Base-by-base conservation (phyloP, 1,140 invertebrate genomes). In the Cyrtorhinus lividipennis region DNA sequence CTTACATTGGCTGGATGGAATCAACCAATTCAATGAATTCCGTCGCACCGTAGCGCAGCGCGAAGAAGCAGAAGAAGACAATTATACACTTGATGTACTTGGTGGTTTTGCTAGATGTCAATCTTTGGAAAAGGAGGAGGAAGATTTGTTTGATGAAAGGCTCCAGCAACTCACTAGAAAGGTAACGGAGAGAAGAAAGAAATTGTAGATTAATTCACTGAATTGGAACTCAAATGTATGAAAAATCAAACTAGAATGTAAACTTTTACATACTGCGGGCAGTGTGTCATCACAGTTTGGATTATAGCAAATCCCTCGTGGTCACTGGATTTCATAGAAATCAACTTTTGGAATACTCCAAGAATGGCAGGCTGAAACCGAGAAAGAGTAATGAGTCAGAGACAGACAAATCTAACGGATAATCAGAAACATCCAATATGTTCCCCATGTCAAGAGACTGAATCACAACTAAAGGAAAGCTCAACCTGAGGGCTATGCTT, bases 321-420 rank as follows among this genome's bases (percentile, higher is more conserved):
- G 75, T 98, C 95, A 71, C 97, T 94, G 0, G 83, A 80, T 77
- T 95, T 95, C 0, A 92, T 96, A 2, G 92, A 89, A 67, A 97
- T 92, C 64, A 98, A 75, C 76, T 98, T 97, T 72, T 98, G 95
- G 73, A 96, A 98, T 18, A 98, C 86, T 22, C 94, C 95, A 10
- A 99, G 74, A 64, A 98, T 79, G 38, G 87, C 90, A 72, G 81
- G 85, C 81, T 90, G 75, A 15, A 79, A 81, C 68, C 66, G 69
- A 70, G 64, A 66, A 62, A 62, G 48, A n/a, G n/a, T n/a, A n/a
- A n/a, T n/a, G n/a, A n/a, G n/a, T n/a, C n/a, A n/a, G n/a, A n/a
- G n/a, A n/a, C n/a, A n/a, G n/a, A n/a, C n/a, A n/a, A n/a, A n/a
- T n/a, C n/a, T n/a, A n/a, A n/a, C n/a, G n/a, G n/a, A n/a, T n/a